Percentiles rank a stretch among this genome's conserved stretches.
Conservation (phyloP, 2,113 vertebrate species). For the Neotragus moschatus region DNA sequence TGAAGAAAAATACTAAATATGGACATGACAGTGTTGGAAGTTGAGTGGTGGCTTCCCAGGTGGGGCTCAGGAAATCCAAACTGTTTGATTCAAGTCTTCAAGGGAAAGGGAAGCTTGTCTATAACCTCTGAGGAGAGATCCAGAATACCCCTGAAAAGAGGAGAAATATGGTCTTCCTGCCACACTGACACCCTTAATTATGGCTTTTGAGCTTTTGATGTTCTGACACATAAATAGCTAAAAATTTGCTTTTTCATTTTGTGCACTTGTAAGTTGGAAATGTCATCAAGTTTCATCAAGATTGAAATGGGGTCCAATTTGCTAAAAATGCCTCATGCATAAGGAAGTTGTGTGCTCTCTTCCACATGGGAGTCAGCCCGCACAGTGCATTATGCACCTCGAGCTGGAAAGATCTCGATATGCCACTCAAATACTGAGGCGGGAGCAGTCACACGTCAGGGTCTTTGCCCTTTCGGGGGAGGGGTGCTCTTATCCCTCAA, state of each 20-base stretch:
- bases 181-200: slow-evolving; percentile 80
- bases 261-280: slow-evolving; percentile 76
- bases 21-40: neutral
- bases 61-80: slow-evolving; percentile 67
- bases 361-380: slow-evolving; percentile 80
- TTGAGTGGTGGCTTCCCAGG: neutral
- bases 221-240: slow-evolving; percentile 81
- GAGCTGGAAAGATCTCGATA: slow-evolving; percentile 76
- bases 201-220: slow-evolving; percentile 80
- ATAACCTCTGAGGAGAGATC: slow-evolving; percentile 73
- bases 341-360: slow-evolving; percentile 78
- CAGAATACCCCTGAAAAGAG: slow-evolving; percentile 75
- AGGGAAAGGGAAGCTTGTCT: slow-evolving; percentile 52
- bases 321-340: slow-evolving; percentile 81
- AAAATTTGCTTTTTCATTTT: slow-evolving; percentile 79
- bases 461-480: slow-evolving; percentile 48
- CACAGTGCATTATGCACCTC: slow-evolving; percentile 79
- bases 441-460: slow-evolving; percentile 72
- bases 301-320: slow-evolving; percentile 81
- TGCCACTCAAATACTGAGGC: slow-evolving; percentile 79
- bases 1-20: slow-evolving; percentile 26
- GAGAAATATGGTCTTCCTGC: slow-evolving; percentile 61
- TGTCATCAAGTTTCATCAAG: slow-evolving; percentile 83
- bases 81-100: slow-evolving; percentile 52
- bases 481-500: neutral